Conservation (phyloP, 2,797 vertebrate species). For the Parambassis ranga region DNA sequence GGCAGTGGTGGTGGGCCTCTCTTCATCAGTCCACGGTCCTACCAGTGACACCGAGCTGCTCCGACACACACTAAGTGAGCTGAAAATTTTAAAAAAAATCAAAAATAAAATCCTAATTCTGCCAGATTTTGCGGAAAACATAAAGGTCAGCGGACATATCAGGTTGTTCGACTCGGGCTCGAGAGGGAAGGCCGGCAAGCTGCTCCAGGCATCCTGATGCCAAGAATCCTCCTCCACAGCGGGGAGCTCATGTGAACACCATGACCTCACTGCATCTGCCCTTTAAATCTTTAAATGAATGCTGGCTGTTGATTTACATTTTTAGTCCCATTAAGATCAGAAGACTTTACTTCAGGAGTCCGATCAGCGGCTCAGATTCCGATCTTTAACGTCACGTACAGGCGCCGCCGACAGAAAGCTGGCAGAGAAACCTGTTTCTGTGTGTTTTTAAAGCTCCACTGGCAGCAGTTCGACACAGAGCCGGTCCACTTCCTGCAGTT, state of each 20-base stretch:
- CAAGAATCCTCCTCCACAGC: conserved; percentile 64
- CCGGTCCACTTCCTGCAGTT: no score
- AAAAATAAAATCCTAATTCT: no score
- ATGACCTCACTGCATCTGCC: conserved; percentile 63
- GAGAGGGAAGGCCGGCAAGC: conserved; percentile 27
- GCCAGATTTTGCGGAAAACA: no score
- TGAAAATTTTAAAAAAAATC: not conserved
- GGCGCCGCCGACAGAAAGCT: not conserved
- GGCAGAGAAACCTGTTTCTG: not conserved
- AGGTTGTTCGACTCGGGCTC: conserved; percentile 6
- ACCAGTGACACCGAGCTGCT: not conserved
- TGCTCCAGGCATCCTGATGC: conserved; percentile 43
- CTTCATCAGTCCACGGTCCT: not conserved
- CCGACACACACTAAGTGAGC: not conserved
- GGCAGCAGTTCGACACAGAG: no score
- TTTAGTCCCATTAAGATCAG: conserved; percentile 20
- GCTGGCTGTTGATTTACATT: conserved; percentile 53
- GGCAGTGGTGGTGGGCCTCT: conserved; percentile 27
- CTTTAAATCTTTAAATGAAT: conserved; percentile 62
- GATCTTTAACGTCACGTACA: not conserved
- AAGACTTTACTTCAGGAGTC: conserved; percentile 5
- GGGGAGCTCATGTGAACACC: conserved; percentile 66
- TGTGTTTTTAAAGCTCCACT: no score
- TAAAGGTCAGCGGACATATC: conserved; percentile 2
- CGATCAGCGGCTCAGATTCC: not conserved